Conservation (phyloP, 2,888 invertebrate genomes). For the Hemaris fuciformis region DNA sequence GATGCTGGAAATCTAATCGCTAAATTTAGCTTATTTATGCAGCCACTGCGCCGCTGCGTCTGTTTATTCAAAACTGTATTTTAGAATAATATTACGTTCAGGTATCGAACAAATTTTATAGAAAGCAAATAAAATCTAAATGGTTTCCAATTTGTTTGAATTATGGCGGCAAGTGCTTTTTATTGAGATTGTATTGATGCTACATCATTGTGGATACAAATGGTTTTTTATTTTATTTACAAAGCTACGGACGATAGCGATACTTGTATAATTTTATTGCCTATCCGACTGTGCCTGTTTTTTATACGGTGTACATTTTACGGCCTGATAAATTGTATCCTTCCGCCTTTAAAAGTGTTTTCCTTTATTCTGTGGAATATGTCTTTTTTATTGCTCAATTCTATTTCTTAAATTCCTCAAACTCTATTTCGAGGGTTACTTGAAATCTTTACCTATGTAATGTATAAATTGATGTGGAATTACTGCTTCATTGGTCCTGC, state of each 20-base stretch:
- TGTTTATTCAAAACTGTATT: background rate
- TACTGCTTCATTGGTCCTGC: no score
- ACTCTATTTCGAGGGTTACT: background rate
- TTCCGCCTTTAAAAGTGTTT: background rate
- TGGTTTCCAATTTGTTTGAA: background rate
- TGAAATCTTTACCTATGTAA: no score
- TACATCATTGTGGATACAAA: background rate
- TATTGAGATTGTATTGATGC: background rate
- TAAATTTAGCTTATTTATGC: constrained; percentile 43
- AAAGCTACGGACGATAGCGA: background rate
- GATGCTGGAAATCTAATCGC: constrained; percentile 47
- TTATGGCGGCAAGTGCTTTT: background rate
- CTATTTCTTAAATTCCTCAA: background rate
- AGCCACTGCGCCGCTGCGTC: background rate
- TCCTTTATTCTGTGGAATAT: background rate
- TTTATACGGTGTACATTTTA: background rate
- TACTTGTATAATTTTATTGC: background rate
- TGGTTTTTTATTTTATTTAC: background rate
- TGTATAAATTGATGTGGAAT: no score
- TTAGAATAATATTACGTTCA: background rate
- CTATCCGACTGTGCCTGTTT: background rate
- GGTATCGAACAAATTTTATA: background rate
- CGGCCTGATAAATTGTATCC: background rate
- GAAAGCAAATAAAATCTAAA: background rate
- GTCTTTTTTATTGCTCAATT: background rate